Evolutionary conservation across 2,888 invertebrate genomes (phyloP).

Genomic region (Leucophenga maculata): DNA sequence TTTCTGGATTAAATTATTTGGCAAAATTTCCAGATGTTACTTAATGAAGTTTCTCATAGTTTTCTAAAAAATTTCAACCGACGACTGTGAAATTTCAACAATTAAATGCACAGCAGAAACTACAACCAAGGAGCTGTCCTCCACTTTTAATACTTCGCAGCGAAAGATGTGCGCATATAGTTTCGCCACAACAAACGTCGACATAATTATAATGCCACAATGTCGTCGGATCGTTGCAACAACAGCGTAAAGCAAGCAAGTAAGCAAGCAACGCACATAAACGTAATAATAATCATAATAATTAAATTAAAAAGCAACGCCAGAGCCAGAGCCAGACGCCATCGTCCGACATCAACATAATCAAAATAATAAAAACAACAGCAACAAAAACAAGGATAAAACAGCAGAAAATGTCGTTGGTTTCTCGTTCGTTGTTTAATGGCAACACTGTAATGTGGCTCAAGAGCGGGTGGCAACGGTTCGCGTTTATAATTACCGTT

Average conservation of each 20-base stretch:
- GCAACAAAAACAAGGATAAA: neutral
- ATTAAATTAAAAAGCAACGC: constrained; percentile 21
- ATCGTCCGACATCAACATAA: neutral
- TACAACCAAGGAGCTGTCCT: too few relatives aligned
- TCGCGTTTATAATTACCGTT: constrained; percentile 23
- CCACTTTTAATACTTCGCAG: too few relatives aligned
- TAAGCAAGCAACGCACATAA: constrained; percentile 9
- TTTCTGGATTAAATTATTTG: too few relatives aligned
- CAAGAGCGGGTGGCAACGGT: neutral
- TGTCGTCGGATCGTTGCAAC: neutral
- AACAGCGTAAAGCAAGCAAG: too few relatives aligned
- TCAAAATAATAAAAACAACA: constrained; percentile 9
- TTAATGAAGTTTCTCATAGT: too few relatives aligned
- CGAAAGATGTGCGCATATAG: neutral
- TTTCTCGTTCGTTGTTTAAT: neutral
- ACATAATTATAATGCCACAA: constrained; percentile 12
- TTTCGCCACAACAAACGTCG: neutral
- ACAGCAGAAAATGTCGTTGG: neutral
- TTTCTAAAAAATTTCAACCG: too few relatives aligned
- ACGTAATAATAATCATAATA: constrained; percentile 21
- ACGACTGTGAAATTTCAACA: too few relatives aligned
- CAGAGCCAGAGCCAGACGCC: constrained; percentile 20
- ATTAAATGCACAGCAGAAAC: too few relatives aligned
- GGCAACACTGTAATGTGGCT: neutral
- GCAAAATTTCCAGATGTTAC: too few relatives aligned